Percentiles rank a stretch among this genome's conserved stretches.
phyloP scores from a whole-genome alignment of 2,113 vertebrate genomes.

The Silurus meridionalis region DNA sequence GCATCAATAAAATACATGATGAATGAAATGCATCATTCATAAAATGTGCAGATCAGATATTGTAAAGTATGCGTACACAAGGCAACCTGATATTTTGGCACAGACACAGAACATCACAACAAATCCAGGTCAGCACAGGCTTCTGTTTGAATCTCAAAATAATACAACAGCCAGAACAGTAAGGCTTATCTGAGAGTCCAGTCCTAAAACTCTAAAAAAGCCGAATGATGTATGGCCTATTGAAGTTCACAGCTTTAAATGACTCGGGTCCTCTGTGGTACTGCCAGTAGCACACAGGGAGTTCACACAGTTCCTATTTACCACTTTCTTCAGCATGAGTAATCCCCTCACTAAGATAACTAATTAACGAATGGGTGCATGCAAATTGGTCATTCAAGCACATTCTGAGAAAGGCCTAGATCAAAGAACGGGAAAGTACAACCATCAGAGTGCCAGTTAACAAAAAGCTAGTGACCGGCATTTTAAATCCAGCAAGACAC shows the following conservation, averaged over 20 bases:
- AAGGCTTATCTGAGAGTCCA: background rate
- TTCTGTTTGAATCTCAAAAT: conserved; percentile 47
- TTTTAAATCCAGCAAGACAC: conserved; percentile 5
- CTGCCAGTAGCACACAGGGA: conserved; percentile 51
- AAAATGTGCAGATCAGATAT: background rate
- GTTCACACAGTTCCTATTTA: conserved; percentile 58
- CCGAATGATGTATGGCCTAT: conserved; percentile 54
- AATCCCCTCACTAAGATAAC: conserved; percentile 62
- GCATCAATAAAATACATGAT: background rate
- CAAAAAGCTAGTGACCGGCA: background rate
- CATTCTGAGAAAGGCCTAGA: background rate
- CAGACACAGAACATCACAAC: background rate
- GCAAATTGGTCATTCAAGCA: conserved; percentile 46
- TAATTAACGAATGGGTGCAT: conserved; percentile 47
- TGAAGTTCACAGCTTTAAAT: conserved; percentile 71
- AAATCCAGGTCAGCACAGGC: background rate
- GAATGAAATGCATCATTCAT: background rate
- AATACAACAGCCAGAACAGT: background rate
- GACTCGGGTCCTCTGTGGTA: conserved; percentile 56
- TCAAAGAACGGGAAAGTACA: conserved; percentile 19
- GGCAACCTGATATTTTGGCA: background rate
- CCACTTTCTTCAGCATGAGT: conserved; percentile 64
- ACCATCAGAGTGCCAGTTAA: background rate
- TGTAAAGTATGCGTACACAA: background rate
- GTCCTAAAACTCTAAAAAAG: background rate